Conservation (phyloP, 2,113 vertebrate genomes). For the Melanerpes formicivorus region DNA sequence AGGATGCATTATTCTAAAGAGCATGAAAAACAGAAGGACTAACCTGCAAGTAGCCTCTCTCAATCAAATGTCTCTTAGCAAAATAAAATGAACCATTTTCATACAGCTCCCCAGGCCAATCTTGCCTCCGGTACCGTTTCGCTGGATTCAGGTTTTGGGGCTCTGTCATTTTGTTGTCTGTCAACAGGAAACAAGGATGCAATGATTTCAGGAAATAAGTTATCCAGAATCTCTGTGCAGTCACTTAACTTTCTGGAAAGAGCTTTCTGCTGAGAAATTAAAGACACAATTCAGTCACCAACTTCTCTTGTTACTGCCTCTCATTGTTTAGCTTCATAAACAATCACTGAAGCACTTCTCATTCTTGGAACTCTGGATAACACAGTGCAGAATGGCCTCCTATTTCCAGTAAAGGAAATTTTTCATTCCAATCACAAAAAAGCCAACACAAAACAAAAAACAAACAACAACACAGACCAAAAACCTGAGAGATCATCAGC, state of each 20-base stretch:
- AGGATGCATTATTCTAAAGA: neutral
- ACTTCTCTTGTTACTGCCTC: neutral
- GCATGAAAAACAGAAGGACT: neutral
- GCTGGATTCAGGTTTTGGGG: constrained; percentile 85
- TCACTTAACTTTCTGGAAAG: neutral
- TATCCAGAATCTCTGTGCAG: neutral
- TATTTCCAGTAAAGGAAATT: neutral
- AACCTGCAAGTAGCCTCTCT: constrained; percentile 85
- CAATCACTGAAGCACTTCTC: neutral
- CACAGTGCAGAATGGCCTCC: neutral
- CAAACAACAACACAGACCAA: neutral
- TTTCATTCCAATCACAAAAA: neutral
- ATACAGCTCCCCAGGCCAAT: constrained; percentile 93
- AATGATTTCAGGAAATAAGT: neutral
- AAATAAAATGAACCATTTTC: constrained; percentile 98
- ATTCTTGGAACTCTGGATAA: neutral
- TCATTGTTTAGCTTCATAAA: neutral
- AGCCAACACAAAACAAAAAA: neutral
- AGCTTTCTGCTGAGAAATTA: neutral
- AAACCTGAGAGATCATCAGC: neutral
- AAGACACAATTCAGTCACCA: neutral
- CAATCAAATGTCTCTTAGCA: constrained; percentile 80
- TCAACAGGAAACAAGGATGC: neutral
- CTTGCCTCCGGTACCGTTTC: constrained; percentile 87
- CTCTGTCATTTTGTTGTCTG: constrained; percentile 73